Percentiles rank a stretch among this genome's conserved stretches.
Conservation (phyloP, 2,888 invertebrate genomes). For the Pristionchus maxplancki region DNA sequence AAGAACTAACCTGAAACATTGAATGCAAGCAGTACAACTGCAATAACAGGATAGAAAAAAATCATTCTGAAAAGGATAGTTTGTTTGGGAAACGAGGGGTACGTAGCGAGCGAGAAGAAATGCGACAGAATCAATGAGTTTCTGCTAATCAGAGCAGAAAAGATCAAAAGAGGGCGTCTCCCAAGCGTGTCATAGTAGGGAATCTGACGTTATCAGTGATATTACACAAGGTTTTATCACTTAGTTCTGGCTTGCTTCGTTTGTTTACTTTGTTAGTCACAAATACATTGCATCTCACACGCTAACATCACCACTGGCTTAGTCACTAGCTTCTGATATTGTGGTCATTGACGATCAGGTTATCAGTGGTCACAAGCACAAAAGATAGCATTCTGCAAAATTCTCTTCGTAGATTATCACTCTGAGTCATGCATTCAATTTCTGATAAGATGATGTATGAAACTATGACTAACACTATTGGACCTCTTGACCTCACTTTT, state of each 20-base stretch:
- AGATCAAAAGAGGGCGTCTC: slow-evolving; percentile 4
- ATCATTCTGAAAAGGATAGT: background rate
- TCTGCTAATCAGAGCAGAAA: background rate
- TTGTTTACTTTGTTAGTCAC: background rate
- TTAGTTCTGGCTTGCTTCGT: background rate
- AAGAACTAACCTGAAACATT: background rate
- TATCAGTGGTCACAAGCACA: no score
- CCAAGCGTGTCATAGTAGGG: background rate
- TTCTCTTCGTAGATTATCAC: no score
- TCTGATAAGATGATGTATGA: no score
- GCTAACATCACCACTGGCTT: no score
- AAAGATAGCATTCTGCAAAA: no score
- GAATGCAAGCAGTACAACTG: background rate
- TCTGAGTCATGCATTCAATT: no score
- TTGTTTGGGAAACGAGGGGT: background rate
- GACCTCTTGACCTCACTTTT: no score
- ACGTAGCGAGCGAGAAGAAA: background rate
- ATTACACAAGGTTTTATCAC: background rate
- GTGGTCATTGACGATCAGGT: no score
- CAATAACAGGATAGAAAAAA: background rate
- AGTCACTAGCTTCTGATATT: no score
- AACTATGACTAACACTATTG: no score
- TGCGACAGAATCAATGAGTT: background rate
- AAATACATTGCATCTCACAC: no score
- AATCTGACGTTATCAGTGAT: background rate